phyloP scores from a whole-genome alignment of 2,113 vertebrate genomes.

The Gambusia holbrooki region DNA sequence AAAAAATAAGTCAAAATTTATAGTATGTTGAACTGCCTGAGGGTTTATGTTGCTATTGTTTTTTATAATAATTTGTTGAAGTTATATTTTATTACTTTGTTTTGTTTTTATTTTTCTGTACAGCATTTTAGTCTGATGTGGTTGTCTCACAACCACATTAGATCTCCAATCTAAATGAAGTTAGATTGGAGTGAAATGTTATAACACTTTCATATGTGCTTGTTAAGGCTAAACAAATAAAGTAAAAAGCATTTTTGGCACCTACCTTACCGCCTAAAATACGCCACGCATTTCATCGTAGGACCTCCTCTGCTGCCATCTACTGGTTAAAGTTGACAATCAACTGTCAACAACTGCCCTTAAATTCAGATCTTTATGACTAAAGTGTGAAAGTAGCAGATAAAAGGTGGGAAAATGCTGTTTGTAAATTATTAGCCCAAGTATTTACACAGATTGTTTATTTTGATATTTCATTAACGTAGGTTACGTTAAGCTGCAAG shows the following conservation, averaged over 20 bases:
- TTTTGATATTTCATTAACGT: neutral
- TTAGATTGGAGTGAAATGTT: no score
- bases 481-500: neutral
- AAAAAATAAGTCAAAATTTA: neutral
- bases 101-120: neutral
- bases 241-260: neutral
- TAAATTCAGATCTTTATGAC: neutral
- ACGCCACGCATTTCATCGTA: neutral
- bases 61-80: neutral
- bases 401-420: neutral
- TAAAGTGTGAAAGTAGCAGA: neutral
- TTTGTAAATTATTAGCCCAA: no score
- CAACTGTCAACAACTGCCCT: neutral
- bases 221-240: neutral
- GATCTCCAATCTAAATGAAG: no score
- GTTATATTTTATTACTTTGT: neutral
- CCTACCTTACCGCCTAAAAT: neutral
- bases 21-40: no score
- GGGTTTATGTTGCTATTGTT: neutral
- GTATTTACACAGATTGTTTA: neutral
- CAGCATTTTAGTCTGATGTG: no score
- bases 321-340: constrained; percentile 1
- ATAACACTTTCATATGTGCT: neutral
- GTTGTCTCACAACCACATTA: no score
- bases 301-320: constrained; percentile 52